A percentile compares a stretch with the other conserved stretches of the same genome.
Evolutionary conservation across 2,888 invertebrate genomes (phyloP).

Genomic region (Uloborus plumipes): DNA sequence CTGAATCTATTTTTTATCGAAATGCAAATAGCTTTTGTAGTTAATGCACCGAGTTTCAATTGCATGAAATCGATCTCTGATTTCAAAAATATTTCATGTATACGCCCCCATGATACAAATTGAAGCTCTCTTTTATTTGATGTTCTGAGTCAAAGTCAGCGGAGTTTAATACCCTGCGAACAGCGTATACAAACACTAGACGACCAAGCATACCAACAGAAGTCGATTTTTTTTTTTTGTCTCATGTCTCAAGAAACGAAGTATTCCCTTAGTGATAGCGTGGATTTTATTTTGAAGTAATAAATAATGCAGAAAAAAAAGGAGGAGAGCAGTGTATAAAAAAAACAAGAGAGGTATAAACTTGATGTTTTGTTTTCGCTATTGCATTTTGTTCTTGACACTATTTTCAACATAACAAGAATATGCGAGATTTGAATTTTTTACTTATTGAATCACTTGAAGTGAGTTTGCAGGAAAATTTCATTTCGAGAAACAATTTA

Average conservation of each 20-base stretch:
- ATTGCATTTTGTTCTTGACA: not conserved
- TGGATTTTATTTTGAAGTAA: slow-evolving; percentile 56
- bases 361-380: slow-evolving; percentile 9
- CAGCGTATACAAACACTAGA: slow-evolving; percentile 47
- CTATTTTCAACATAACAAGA: too few relatives aligned
- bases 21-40: too few relatives aligned
- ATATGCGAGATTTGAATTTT: too few relatives aligned
- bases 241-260: slow-evolving; percentile 26
- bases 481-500: too few relatives aligned
- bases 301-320: slow-evolving; percentile 51
- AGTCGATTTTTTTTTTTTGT: slow-evolving; percentile 28
- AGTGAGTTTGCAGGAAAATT: too few relatives aligned
- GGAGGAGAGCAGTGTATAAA: slow-evolving; percentile 25
- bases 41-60: too few relatives aligned
- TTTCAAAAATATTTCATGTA: not conserved
- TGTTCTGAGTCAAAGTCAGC: slow-evolving; percentile 55
- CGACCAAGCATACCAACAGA: slow-evolving; percentile 32
- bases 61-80: too few relatives aligned
- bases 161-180: slow-evolving; percentile 56
- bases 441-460: too few relatives aligned
- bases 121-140: slow-evolving; percentile 59
- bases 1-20: too few relatives aligned
- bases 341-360: not conserved
- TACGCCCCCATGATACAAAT: slow-evolving; percentile 45
- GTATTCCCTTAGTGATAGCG: slow-evolving; percentile 38